Base-by-base conservation (phyloP, 53 echinoderm and acorn worm genomes). In the Mesocentrotus franciscanus region DNA sequence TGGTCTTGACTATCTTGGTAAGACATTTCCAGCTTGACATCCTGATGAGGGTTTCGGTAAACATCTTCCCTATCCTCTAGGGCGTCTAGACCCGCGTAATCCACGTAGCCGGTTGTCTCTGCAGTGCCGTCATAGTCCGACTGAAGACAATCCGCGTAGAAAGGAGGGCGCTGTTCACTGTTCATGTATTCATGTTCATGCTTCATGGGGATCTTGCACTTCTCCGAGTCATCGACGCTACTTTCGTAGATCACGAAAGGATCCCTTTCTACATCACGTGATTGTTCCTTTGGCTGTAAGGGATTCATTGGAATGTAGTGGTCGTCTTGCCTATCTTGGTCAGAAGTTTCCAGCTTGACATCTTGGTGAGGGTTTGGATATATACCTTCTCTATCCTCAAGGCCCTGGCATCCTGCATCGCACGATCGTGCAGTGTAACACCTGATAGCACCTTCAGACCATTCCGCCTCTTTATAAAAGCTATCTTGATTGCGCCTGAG, bases 221-320 rank as follows among this genome's bases (percentile, higher is more conserved):
- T 84, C 10, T 84, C 22, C 14, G 83, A 17, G 22, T 84, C 24
- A 84, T 84, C 20, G 84, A 3, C 5, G 39, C 17, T 20, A 84
- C 84, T 84, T 84, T 55, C 84, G 49, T 49, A 55, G 17, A 84
- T 55, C 22, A 55, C 55, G 9, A 49, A 0, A 49, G 55, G 84
- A 22, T 18, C 56, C 2, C 10, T 20, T 13, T 42, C 18, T 0
- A 10, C 55, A 55, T 55, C 9, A 55, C 22, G 18, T 24, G 56
- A 20, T 84, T 39, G 84, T 24, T 84, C 20, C 22, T 8, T 55
- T 24, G 22, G 49, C 15, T 49, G 55, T 84, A 84, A 22, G 18
- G 84, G 49, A 84, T 84, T 84, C 84, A 84, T 84, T 39, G 55
- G 49, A 9, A 84, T 84, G 55, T 84, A 84, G 22, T 84, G 84